A percentile compares a stretch with the other conserved stretches of the same genome.
Evolutionary conservation across 1,140 invertebrate species (phyloP).

Genomic region (Prorops nasuta): DNA sequence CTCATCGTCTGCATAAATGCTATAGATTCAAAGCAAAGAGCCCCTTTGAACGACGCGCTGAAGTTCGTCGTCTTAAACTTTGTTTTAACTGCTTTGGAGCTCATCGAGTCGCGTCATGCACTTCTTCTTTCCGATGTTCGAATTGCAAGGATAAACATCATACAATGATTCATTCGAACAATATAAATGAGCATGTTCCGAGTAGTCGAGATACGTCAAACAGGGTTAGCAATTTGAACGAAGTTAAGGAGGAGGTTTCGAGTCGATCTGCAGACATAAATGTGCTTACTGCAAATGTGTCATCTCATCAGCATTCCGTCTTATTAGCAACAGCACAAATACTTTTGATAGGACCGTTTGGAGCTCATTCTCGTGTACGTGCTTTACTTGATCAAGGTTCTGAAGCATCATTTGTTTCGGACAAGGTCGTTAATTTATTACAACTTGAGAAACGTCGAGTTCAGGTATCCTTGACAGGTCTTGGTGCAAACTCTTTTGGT

Average conservation of each 20-base stretch:
- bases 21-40: background rate
- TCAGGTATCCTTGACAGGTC: background rate
- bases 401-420: conserved; percentile 8
- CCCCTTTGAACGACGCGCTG: background rate
- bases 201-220: too few relatives aligned
- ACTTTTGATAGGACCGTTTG: background rate
- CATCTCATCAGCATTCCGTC: background rate
- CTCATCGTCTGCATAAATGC: background rate
- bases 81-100: background rate
- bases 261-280: too few relatives aligned
- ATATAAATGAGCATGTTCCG: background rate
- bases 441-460: background rate
- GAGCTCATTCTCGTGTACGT: background rate
- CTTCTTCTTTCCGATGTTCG: background rate
- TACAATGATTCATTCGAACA: background rate
- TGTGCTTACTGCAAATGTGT: background rate
- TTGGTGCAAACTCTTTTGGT: background rate
- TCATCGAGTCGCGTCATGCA: background rate
- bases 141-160: background rate
- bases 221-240: background rate
- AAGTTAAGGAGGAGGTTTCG: background rate
- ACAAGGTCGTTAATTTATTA: background rate
- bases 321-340: background rate
- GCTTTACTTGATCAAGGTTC: conserved; percentile 11
- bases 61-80: background rate